Base-by-base conservation (phyloP, 2,888 invertebrate species). In the Xestia ashworthii region DNA sequence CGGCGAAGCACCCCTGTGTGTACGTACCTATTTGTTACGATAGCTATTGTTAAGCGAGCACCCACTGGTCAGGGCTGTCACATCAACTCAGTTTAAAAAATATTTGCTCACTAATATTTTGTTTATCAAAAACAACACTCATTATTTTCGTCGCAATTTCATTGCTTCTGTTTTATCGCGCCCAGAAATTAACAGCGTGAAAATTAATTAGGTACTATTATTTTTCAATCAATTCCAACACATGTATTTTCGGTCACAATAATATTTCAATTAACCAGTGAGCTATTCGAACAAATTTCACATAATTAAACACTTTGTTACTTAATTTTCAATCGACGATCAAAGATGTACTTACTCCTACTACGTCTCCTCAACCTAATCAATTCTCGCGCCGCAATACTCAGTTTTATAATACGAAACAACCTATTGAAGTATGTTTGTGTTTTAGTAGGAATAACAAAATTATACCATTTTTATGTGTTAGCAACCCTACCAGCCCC, bases 1-100 rank as follows among this genome's bases (percentile, higher is more conserved):
- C 94, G 91, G 85, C 81, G 85, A 82, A 86, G 91, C 90, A 93
- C 94, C 94, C 95, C 93, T 91, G 92, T 83, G 90, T 92, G 92
- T 92, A 93, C 95, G 93, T 94, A 94, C 93, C 94, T 93, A 95
- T 94, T 95, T 95, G 95, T 93, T 95, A 93, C 94, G 92, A 93
- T 94, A 93, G 93, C 95, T 93, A 94, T 96, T 96, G 95, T 95
- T 92, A 89, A 89, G 77, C 76, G 84, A 78, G 73, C 82, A 81
- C 83, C 89, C 91, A 93, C 92, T 90, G 93, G 93, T 93, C 91
- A 96, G 96, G 96, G 96, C 82, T 96, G 94, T 91, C 94, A 88
- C 92, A 90, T 90, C 87, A 90, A 91, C 77, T 78, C 81, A 81
- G 86, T 89, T 88, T 91, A 83, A 83, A 77, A 83, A 77, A 84